A percentile compares a stretch with the other conserved stretches of the same genome.
phyloP scores from a whole-genome alignment of 2,113 vertebrate genomes.

The Diglossa brunneiventris region DNA sequence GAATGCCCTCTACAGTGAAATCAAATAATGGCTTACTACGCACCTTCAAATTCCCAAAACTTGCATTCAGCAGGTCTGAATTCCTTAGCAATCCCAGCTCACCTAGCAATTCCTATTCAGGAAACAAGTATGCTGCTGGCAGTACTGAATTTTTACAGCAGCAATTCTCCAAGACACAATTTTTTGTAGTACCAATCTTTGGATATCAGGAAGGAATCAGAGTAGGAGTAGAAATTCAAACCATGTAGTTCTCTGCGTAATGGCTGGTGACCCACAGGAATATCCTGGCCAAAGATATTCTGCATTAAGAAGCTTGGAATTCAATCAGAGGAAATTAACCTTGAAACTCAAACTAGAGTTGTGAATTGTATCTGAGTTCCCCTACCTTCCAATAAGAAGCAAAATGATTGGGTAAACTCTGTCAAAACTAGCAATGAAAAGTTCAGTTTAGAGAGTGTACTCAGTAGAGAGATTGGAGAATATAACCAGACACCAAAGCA shows the following conservation, averaged over 20 bases:
- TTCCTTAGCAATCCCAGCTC: neutral
- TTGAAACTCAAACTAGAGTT: neutral
- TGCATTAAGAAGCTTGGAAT: neutral
- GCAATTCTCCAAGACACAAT: neutral
- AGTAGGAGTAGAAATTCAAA: neutral
- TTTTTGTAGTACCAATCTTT: neutral
- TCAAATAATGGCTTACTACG: neutral
- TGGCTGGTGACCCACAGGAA: neutral
- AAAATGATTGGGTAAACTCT: neutral
- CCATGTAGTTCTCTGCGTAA: neutral
- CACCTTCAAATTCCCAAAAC: neutral
- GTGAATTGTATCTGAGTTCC: neutral
- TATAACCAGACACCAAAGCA: neutral
- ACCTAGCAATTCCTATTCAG: neutral
- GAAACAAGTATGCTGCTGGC: neutral
- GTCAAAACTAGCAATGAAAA: neutral
- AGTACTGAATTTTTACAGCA: neutral
- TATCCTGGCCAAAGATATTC: neutral
- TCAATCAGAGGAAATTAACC: neutral
- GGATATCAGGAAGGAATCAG: neutral
- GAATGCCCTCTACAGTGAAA: neutral
- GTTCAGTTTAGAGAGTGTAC: neutral
- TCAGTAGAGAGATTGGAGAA: neutral
- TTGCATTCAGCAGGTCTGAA: neutral
- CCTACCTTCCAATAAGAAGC: neutral